Evolutionary conservation across 1,140 invertebrate species (phyloP), one percentile per base, ranked within the genome.

Genomic region (Pogonus chalceus): DNA sequence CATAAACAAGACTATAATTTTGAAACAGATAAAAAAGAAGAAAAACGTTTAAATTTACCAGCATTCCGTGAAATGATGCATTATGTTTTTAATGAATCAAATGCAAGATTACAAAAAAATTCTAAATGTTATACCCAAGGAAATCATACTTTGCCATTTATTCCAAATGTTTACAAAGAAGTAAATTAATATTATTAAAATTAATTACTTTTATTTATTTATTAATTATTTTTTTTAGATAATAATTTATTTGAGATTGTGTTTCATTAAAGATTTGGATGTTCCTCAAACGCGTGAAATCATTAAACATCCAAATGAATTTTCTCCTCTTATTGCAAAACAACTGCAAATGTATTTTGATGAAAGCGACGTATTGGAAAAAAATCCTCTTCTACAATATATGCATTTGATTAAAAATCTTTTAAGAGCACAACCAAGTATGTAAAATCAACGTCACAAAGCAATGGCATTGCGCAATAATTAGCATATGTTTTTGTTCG

Each of bases 221-320:
- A 39, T 21, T 50, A 51, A 48, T 35, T 55, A 23, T 49, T 59
- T 60, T 56, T 70, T 72, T 16, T 64, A 89, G 84, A 83, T 90
- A 55, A 68, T 92, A 3, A 73, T 82, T 2, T 92, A 91, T 69
- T 67, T 90, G 51, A 76, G 88, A 2, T 74, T 89, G 60, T 90
- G 88, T 64, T 69, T 92, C 20, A 47, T 74, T 20, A 77, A 74
- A 63, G 76, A 75, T 65, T 69, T 77, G 3, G 69, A 76, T 49
- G 63, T 76, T 20, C 67, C 72, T 7, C 39, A 67, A 21, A 65
- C 66, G 23, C 63, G 63, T 23, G 70, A 72, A 43, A 62, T 68
- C 12, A 48, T 76, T 1, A 72, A 75, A 51, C 82, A 85, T 70
- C 82, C 83, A 0, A 79, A 77, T 57, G 75, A 79, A 54, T 68